Conservation (phyloP, 1,140 invertebrate genomes). For the Neoseiulus cucumeris region DNA sequence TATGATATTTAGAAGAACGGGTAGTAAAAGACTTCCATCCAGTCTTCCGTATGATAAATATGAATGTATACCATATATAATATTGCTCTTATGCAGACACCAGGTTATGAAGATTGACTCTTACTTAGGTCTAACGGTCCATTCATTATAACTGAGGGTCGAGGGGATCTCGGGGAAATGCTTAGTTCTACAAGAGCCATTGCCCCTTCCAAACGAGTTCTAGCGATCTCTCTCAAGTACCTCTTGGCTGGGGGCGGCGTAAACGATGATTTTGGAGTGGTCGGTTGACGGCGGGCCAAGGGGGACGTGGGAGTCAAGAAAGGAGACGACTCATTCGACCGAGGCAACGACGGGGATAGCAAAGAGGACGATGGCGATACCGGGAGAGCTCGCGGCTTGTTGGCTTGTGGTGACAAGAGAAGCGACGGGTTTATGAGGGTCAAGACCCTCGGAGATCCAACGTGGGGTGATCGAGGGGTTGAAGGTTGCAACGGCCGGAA, state of each 20-base stretch:
- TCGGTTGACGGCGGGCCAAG: slow-evolving; percentile 1
- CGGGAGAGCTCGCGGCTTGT: slow-evolving; percentile 2
- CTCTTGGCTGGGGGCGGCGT: not conserved
- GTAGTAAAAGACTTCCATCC: too few species aligned
- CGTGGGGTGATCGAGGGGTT: not conserved
- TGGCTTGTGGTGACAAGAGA: not conserved
- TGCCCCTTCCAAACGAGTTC: not conserved
- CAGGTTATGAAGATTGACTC: not conserved
- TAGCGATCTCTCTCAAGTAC: not conserved
- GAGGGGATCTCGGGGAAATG: not conserved
- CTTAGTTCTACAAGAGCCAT: not conserved
- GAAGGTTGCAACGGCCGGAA: not conserved
- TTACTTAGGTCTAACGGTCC: not conserved
- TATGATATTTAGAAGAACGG: too few species aligned
- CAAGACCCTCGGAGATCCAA: not conserved
- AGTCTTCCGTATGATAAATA: too few species aligned
- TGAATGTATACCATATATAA: too few species aligned
- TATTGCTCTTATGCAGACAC: too few species aligned
- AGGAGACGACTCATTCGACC: not conserved
- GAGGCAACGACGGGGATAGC: not conserved
- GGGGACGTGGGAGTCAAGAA: not conserved
- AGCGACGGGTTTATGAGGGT: not conserved
- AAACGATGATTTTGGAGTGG: slow-evolving; percentile 5
- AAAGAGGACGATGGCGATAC: not conserved
- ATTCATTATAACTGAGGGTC: not conserved